Evolutionary conservation across 92 coral and sea anemone genomes (phyloP).

Genomic region (Heliopora coerulea): DNA sequence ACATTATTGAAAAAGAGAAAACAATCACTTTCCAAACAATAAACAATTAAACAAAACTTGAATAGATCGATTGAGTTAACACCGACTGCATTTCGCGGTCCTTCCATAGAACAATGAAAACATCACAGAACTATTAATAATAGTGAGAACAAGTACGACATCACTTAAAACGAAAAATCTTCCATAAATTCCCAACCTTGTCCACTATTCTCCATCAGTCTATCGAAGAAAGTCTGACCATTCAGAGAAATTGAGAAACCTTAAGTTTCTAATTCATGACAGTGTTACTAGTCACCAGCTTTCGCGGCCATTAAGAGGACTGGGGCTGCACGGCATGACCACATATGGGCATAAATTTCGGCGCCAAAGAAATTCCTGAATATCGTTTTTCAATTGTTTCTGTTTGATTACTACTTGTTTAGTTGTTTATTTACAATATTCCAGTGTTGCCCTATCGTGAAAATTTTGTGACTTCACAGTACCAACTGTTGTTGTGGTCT

Average conservation of each 20-base stretch:
- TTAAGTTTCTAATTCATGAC: not conserved
- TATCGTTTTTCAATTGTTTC: slow-evolving; percentile 16
- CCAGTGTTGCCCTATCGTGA: not conserved
- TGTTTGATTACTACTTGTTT: slow-evolving; percentile 3
- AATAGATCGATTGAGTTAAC: too few relatives aligned
- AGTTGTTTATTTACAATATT: too few relatives aligned
- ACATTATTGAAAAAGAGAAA: too few relatives aligned
- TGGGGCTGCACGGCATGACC: not conserved
- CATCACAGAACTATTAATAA: too few relatives aligned
- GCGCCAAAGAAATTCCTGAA: slow-evolving; percentile 35
- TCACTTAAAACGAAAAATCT: too few relatives aligned
- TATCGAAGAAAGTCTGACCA: too few relatives aligned
- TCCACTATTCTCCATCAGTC: slow-evolving; percentile 30
- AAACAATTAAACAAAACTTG: too few relatives aligned
- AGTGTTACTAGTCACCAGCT: not conserved
- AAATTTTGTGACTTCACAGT: not conserved
- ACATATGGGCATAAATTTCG: slow-evolving; percentile 23
- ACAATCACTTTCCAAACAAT: too few relatives aligned
- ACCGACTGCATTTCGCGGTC: too few relatives aligned
- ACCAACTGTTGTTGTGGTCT: not conserved
- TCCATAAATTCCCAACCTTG: too few relatives aligned
- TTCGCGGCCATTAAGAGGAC: not conserved
- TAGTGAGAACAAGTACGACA: too few relatives aligned
- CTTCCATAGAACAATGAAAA: too few relatives aligned
- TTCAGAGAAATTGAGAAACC: not conserved